Base-by-base conservation (phyloP, 2,113 vertebrate species). In the Oplegnathus fasciatus region DNA sequence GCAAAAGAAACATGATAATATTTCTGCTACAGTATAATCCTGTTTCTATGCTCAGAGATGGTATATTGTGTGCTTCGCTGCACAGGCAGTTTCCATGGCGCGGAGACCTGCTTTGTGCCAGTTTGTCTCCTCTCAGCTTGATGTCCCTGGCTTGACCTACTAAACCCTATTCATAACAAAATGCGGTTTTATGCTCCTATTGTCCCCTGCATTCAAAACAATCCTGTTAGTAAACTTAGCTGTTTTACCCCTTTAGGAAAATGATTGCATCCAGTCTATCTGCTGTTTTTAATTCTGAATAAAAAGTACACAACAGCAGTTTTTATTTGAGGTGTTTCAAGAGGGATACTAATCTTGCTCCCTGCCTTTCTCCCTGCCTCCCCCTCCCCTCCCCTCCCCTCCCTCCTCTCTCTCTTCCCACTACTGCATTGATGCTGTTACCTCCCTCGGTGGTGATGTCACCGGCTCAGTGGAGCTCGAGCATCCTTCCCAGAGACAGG, bases 381-480 rank as follows among this genome's bases (percentile, higher is more conserved):
- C 14, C 40, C 6, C 30, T n/a, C n/a, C n/a, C 22, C 74, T 15
- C 28, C 6, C 26, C 44, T 14, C 50, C n/a, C 11, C 6, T 20
- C 24, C 57, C 11, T 67, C 18, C 42, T 20, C 6, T 34, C n/a
- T 58, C 85, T 62, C 78, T 52, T 60, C 74, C 55, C 71, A 75
- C 87, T 91, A 86, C 95, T 94, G 95, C 95, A 96, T 93, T 88
- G 94, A 94, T 92, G 92, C 90, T 86, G 86, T 86, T 94, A 80
- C 94, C 93, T 93, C 94, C 91, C 93, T 93, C 91, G 58, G 82
- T 78, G 92, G 70, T 96, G 95, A 96, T 87, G 95, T 96, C 95
- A 96, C 88, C 90, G 90, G 84, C 91, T 94, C 95, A 79, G 87
- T 87, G 85, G 87, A 85, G 89, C 93, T 94, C 88, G 17, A 95